Conservation (phyloP, 2,797 vertebrate species). For the Falco novaeseelandiae region DNA sequence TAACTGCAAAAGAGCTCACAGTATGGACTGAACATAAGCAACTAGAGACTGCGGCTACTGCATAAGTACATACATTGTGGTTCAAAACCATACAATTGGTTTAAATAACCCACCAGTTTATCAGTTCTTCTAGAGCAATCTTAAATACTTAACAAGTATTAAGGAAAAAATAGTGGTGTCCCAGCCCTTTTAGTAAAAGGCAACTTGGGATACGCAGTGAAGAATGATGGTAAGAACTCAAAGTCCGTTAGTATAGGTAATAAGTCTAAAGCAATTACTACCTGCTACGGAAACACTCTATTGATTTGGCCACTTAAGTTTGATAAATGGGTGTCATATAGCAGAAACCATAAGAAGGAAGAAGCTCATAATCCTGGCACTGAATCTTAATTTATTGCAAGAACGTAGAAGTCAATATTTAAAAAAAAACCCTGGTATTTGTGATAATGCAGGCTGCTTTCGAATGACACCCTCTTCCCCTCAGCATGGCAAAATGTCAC, state of each 20-base stretch:
- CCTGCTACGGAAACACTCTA: slow-evolving; percentile 53
- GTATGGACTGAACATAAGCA: background rate
- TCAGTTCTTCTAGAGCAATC: background rate
- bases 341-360: slow-evolving; percentile 34
- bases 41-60: background rate
- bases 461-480: background rate
- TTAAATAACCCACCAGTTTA: slow-evolving; percentile 1
- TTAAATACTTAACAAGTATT: background rate
- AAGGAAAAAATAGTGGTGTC: background rate
- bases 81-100: background rate
- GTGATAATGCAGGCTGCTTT: background rate
- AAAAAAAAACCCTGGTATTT: background rate
- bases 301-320: slow-evolving; percentile 63
- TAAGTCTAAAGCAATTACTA: slow-evolving; percentile 65
- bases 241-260: slow-evolving; percentile 9
- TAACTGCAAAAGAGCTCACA: background rate
- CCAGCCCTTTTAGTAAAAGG: background rate
- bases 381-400: slow-evolving; percentile 42
- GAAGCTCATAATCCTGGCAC: slow-evolving; percentile 46
- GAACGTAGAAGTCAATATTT: slow-evolving; percentile 5
- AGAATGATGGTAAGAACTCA: slow-evolving; percentile 41
- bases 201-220: background rate
- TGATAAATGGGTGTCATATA: slow-evolving; percentile 56
- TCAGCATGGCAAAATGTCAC: background rate
- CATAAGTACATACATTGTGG: background rate